Percentiles rank a stretch among this genome's conserved stretches.
These are phyloP conservation scores for Andrena chrysosceles DNA, from an alignment of 2,888 invertebrate species.

Conservation along the genomic window DNA sequence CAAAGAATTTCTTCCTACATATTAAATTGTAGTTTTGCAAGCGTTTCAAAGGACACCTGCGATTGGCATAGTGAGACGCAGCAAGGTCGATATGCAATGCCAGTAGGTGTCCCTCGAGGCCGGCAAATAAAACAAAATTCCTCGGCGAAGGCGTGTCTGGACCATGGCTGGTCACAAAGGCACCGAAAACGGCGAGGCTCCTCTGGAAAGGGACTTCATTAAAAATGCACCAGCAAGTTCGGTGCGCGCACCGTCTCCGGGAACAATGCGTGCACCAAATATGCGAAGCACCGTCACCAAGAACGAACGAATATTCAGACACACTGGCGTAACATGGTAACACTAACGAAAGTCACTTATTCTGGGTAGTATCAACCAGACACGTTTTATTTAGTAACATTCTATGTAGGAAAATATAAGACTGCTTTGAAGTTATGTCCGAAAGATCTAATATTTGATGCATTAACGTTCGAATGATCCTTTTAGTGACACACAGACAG, in stretches of 20 bases:
- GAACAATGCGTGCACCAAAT: slow-evolving; percentile 70
- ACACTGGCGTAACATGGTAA: slow-evolving; percentile 14
- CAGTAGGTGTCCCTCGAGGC: slow-evolving; percentile 40
- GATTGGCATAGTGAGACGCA: slow-evolving; percentile 5
- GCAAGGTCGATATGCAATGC: slow-evolving; percentile 34
- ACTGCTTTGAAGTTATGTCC: not conserved
- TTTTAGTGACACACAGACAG: too few relatives aligned
- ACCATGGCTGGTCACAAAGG: slow-evolving; percentile 44
- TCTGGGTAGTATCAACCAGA: not conserved
- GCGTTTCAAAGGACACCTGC: not conserved
- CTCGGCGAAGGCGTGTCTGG: slow-evolving; percentile 32
- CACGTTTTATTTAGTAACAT: not conserved
- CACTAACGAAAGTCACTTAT: not conserved
- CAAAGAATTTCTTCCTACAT: not conserved
- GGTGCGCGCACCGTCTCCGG: slow-evolving; percentile 39
- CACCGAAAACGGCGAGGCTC: slow-evolving; percentile 40
- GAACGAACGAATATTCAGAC: slow-evolving; percentile 20
- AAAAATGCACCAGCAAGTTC: slow-evolving; percentile 67
- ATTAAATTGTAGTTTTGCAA: not conserved
- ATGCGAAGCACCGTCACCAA: slow-evolving; percentile 51
- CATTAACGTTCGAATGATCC: too few relatives aligned
- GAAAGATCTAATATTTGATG: too few relatives aligned
- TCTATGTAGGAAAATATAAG: not conserved
- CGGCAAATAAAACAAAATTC: slow-evolving; percentile 45
- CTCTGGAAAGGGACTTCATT: slow-evolving; percentile 59